Base-by-base conservation (phyloP, 2,888 invertebrate genomes). In the Brenthis hecate region DNA sequence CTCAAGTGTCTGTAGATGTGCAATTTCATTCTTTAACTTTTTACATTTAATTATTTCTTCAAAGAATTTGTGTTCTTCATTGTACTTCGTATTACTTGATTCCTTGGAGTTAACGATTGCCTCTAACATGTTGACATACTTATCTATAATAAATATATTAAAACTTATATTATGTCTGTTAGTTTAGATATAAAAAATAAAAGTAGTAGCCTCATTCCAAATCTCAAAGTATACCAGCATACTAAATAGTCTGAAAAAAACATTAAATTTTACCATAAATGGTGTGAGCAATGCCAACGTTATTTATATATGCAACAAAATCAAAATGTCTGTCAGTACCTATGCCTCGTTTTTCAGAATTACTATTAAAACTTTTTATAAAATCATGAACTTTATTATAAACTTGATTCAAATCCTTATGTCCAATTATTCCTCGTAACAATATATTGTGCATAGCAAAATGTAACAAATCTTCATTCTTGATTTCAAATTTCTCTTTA, bases 361-460 rank as follows among this genome's bases (percentile, higher is more conserved):
- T 36, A 43, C 56, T 54, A 60, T 66, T 67, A 56, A 62, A 56
- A 56, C 36, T 56, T 19, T 71, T 65, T 4, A 75, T 23, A n/a
- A 77, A 66, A 58, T 57, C 13, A 55, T 76, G 75, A 16, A 77
- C 57, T 65, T 73, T 74, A 53, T 72, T 76, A 56, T 74, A 75
- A 0, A 89, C 83, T 3, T 86, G 83, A 57, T 80, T 83, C 11
- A 87, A 69, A 66, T 90, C 85, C 81, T 83, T 82, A 65, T 88
- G 86, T 0, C 80, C 81, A 6, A 85, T 77, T 0, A 88, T 82
- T 5, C 87, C 89, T 79, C 86, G 82, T 1, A 87, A 69, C 0
- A 91, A 70, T 14, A 87, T 80, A 65, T 88, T 86, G 53, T 89
- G 88, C 78, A 89, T 82, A 0, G 84, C 83, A n/a, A 85, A 56